Percentiles rank a stretch among this genome's conserved stretches.
phyloP scores from a whole-genome alignment of 1,140 invertebrate species.

The Heliconius eleuchia region DNA sequence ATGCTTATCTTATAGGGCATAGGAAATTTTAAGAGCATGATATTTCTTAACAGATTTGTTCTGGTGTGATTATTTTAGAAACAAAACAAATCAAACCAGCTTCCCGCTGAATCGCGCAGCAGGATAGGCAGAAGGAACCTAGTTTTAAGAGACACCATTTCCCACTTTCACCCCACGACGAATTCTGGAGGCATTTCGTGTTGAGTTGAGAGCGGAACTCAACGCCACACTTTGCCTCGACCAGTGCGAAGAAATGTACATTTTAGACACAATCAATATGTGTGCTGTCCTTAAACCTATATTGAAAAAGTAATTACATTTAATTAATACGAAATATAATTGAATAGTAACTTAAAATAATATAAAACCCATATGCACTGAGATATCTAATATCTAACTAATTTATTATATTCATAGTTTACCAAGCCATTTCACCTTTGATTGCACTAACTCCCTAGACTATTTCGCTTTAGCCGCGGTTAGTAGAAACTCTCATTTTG shows the following conservation, averaged over 20 bases:
- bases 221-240: no score
- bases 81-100: background rate
- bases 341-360: background rate
- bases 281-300: no score
- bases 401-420: background rate
- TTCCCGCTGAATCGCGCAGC: no score
- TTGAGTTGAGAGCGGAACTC: no score
- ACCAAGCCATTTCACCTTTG: background rate
- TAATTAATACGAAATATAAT: background rate
- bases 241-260: no score
- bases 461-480: conserved; percentile 8
- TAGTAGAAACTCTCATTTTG: conserved; percentile 9
- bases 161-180: no score
- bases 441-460: conserved; percentile 14
- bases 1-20: background rate
- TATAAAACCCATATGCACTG: background rate
- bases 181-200: no score
- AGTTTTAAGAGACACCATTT: no score
- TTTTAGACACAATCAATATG: no score
- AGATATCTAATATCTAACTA: background rate
- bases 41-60: background rate
- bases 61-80: background rate
- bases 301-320: no score
- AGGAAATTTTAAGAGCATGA: background rate
- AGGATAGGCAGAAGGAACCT: no score